Percentiles rank a stretch among this genome's conserved stretches.
These are phyloP conservation scores for Procambarus virginalis DNA, from an alignment of 1,140 invertebrate genomes.

Conservation along the genomic window DNA sequence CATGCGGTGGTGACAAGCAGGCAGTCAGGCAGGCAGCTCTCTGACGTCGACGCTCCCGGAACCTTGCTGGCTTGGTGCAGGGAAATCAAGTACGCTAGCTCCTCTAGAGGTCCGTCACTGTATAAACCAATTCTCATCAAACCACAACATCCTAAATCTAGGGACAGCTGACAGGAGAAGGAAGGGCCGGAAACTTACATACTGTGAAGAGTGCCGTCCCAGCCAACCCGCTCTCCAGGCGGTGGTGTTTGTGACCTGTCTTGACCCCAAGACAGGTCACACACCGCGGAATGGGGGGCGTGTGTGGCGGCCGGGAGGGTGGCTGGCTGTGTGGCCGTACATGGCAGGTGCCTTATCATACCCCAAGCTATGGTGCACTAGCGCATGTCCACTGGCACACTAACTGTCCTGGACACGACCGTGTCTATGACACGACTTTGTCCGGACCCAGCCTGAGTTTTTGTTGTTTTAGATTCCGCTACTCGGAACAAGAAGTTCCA, in stretches of 20 bases:
- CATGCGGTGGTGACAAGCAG: background rate
- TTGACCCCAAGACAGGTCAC: background rate
- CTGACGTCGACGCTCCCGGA: background rate
- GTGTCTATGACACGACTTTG: too few species aligned
- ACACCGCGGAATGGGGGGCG: background rate
- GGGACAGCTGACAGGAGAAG: slow-evolving; percentile 26
- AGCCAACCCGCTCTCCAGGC: background rate
- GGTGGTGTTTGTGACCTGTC: background rate
- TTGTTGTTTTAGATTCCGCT: too few species aligned
- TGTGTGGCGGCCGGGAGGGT: background rate
- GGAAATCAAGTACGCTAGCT: background rate
- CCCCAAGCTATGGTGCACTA: background rate
- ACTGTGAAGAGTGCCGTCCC: slow-evolving; percentile 7
- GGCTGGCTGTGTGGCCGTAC: background rate
- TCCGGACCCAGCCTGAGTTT: too few species aligned
- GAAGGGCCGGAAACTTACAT: background rate
- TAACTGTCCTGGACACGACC: too few species aligned
- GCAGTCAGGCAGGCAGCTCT: too few species aligned
- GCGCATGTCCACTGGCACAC: too few species aligned
- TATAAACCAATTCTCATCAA: background rate
- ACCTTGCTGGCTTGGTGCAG: background rate
- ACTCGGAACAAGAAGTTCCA: too few species aligned
- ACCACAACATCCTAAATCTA: slow-evolving; percentile 21
- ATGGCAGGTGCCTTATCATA: background rate
- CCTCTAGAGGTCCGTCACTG: background rate